phyloP scores from a whole-genome alignment of 64 coral and sea anemone genomes.

The Montipora efflorescens region DNA sequence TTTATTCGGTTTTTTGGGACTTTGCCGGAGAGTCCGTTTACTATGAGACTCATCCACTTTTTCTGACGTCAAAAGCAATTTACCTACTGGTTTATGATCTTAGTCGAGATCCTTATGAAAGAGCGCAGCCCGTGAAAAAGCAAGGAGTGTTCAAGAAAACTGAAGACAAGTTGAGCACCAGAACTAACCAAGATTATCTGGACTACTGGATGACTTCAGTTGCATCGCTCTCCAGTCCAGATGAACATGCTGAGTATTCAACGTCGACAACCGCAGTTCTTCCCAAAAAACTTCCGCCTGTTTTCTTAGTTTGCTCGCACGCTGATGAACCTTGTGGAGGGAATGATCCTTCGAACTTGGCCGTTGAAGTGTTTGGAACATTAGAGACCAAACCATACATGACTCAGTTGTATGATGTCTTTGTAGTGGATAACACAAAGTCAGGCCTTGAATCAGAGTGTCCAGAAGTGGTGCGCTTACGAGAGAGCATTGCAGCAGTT shows the following conservation, averaged over 20 bases:
- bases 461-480: not conserved
- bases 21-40: slow-evolving; percentile 44
- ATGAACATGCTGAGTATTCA: not conserved
- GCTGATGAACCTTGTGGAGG: slow-evolving; percentile 1
- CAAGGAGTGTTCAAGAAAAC: slow-evolving; percentile 20
- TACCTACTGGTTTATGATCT: slow-evolving; percentile 20
- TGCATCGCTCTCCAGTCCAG: not conserved
- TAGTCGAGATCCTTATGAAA: not conserved
- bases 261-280: not conserved
- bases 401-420: not conserved
- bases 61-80: slow-evolving; percentile 23
- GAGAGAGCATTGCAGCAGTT: not conserved
- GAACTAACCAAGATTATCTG: slow-evolving; percentile 7
- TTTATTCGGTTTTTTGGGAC: slow-evolving; percentile 13
- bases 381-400: slow-evolving; percentile 9
- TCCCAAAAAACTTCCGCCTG: not conserved
- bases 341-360: not conserved
- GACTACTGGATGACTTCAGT: slow-evolving; percentile 43
- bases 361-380: not conserved
- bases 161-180: not conserved
- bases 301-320: slow-evolving; percentile 24
- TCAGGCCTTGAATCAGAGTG: slow-evolving; percentile 19
- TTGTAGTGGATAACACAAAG: slow-evolving; percentile 35
- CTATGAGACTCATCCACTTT: slow-evolving; percentile 33
- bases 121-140: not conserved